phyloP scores from a whole-genome alignment of 2,113 vertebrate species.

The Odocoileus hemionus region DNA sequence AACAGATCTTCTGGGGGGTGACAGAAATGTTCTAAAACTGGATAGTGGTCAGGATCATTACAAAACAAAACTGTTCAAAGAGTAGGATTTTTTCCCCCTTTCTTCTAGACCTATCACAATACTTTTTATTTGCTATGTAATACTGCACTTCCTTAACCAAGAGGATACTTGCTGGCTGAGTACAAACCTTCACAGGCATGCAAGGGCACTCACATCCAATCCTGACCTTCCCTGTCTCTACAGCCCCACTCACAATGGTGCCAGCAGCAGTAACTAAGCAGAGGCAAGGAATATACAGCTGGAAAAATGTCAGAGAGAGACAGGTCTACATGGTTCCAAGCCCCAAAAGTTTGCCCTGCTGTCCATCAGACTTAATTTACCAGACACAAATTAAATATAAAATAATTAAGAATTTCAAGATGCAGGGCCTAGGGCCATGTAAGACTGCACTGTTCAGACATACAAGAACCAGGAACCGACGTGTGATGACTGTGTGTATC shows the following conservation, averaged over 20 bases:
- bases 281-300: neutral
- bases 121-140: neutral
- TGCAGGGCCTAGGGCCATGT: neutral
- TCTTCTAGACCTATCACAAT: neutral
- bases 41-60: neutral
- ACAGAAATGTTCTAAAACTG: neutral
- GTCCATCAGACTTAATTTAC: neutral
- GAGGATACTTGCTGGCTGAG: neutral
- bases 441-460: neutral
- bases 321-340: neutral
- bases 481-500: neutral
- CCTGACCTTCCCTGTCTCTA: neutral
- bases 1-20: neutral
- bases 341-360: neutral
- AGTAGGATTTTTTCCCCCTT: neutral
- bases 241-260: neutral
- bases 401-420: neutral
- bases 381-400: neutral
- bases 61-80: neutral
- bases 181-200: neutral
- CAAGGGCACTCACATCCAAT: neutral
- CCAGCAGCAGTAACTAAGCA: neutral
- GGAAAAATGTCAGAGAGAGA: neutral
- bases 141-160: neutral
- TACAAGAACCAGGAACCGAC: neutral